phyloP scores from a whole-genome alignment of 2,888 invertebrate genomes.

The Xestia ashworthii region DNA sequence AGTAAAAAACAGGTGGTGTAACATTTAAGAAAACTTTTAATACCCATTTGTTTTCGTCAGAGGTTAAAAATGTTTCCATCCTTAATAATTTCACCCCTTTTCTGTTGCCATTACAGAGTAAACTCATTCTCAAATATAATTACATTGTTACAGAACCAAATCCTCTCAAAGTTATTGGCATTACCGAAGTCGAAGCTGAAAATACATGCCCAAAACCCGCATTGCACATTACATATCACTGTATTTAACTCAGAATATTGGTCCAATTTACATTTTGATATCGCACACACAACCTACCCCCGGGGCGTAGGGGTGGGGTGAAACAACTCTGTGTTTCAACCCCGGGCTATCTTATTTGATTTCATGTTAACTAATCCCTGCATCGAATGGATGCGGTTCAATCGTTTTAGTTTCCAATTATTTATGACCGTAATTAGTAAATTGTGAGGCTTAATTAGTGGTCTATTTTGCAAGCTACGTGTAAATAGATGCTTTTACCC shows the following conservation, averaged over 20 bases:
- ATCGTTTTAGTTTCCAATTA: constrained; percentile 46
- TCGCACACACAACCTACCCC: constrained; percentile 20
- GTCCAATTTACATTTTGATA: constrained; percentile 54
- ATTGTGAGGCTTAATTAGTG: background rate
- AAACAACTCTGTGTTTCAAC: constrained; percentile 10
- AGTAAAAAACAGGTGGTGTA: background rate
- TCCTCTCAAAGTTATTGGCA: background rate
- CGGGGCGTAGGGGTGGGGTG: background rate
- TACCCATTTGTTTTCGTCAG: background rate
- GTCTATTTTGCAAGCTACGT: background rate
- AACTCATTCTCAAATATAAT: background rate
- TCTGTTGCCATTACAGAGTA: background rate
- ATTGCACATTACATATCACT: constrained; percentile 26
- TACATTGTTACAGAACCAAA: background rate
- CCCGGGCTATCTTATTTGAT: constrained; percentile 52
- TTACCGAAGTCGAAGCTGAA: background rate
- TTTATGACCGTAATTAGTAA: constrained; percentile 16
- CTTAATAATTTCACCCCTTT: background rate
- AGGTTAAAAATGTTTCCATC: background rate
- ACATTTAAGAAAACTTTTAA: background rate
- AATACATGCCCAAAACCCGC: background rate
- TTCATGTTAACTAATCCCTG: constrained; percentile 58
- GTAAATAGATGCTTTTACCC: background rate
- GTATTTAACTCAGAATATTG: constrained; percentile 46
- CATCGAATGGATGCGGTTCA: constrained; percentile 39